Conservation (phyloP, 2,113 vertebrate species). For the Mustelus asterias region DNA sequence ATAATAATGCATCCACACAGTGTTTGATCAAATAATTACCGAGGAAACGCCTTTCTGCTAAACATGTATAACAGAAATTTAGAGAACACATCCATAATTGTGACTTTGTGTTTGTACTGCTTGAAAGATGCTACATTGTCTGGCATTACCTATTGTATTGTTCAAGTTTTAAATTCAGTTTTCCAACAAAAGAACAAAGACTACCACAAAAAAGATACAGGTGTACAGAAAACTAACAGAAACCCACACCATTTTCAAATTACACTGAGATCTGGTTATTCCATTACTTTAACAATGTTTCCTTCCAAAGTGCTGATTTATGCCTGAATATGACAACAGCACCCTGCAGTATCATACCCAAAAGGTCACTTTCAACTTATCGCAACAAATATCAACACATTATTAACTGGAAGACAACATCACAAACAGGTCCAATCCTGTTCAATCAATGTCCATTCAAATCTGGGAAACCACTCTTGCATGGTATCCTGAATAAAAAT, state of each 20-base stretch:
- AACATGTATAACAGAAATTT: neutral
- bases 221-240: neutral
- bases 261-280: neutral
- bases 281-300: neutral
- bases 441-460: neutral
- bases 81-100: neutral
- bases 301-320: neutral
- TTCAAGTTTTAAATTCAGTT: conserved; percentile 9
- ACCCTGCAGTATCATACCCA: neutral
- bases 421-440: neutral
- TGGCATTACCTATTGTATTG: neutral
- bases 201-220: neutral
- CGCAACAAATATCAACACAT: neutral
- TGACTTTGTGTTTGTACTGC: neutral
- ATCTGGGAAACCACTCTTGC: neutral
- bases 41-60: too few relatives aligned
- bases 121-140: too few relatives aligned
- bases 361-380: neutral
- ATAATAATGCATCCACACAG: neutral
- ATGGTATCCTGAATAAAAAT: neutral
- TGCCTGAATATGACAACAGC: neutral
- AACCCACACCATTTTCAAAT: neutral
- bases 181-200: too few relatives aligned
- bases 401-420: neutral
- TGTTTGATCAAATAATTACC: neutral